Evolutionary conservation across 2,113 vertebrate genomes (phyloP).

Genomic region (Phalacrocorax pelagicus): DNA sequence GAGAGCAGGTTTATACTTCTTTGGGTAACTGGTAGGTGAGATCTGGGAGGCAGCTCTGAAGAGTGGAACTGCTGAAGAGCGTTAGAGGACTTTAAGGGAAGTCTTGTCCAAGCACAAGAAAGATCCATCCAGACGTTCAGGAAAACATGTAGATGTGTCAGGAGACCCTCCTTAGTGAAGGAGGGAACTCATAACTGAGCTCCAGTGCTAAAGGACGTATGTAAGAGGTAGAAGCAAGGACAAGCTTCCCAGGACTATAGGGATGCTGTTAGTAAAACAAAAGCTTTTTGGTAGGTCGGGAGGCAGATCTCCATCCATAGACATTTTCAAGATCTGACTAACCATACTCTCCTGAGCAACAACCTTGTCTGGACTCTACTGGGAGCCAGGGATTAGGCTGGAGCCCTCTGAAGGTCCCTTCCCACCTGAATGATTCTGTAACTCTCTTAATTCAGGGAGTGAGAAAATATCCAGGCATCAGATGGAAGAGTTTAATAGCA

Average conservation of each 20-base stretch:
- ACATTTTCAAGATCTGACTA: neutral
- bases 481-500: neutral
- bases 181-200: neutral
- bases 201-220: neutral
- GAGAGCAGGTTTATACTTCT: neutral
- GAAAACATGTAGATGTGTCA: neutral
- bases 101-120: neutral
- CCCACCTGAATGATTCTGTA: neutral
- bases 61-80: neutral
- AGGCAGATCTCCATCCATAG: neutral
- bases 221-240: neutral
- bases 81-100: neutral
- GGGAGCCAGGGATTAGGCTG: neutral
- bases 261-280: neutral
- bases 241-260: neutral
- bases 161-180: neutral
- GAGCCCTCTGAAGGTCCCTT: neutral
- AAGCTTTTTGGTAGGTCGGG: neutral
- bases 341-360: neutral
- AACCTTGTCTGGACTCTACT: neutral
- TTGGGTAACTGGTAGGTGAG: neutral
- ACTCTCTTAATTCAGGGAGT: neutral
- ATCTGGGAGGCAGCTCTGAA: neutral
- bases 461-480: neutral
- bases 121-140: neutral